phyloP scores from a whole-genome alignment of 2,888 invertebrate genomes.

The Drosophila neotestacea region DNA sequence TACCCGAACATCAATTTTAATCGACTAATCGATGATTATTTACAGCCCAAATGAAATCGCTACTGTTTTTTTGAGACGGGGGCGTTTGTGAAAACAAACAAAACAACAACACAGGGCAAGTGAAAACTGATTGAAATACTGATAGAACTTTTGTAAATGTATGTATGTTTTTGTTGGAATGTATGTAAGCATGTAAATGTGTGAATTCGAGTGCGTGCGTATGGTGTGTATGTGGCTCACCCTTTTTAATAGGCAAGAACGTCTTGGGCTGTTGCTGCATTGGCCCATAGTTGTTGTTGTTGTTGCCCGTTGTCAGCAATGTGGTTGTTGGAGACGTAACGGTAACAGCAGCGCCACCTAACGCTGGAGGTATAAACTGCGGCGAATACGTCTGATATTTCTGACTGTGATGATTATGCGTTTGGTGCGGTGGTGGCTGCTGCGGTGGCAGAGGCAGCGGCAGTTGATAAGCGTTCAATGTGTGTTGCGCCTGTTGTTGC shows the following conservation, averaged over 20 bases:
- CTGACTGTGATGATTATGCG: constrained; percentile 44
- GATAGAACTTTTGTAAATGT: constrained; percentile 1
- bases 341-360: constrained; percentile 43
- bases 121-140: constrained; percentile 24
- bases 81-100: constrained; percentile 23
- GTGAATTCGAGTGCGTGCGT: constrained; percentile 21
- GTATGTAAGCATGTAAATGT: constrained; percentile 10
- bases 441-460: constrained; percentile 52
- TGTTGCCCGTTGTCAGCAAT: constrained; percentile 44
- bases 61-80: neutral
- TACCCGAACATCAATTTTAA: no score
- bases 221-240: constrained; percentile 74
- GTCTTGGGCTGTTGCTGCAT: constrained; percentile 73
- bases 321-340: constrained; percentile 41
- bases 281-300: constrained; percentile 52
- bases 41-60: neutral
- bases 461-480: constrained; percentile 63
- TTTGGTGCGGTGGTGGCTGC: constrained; percentile 21
- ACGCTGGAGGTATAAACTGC: constrained; percentile 59
- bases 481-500: constrained; percentile 55
- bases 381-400: constrained; percentile 73
- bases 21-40: no score
- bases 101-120: constrained; percentile 23
- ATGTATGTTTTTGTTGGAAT: constrained; percentile 2
- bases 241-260: constrained; percentile 79